Conservation (phyloP, 2,797 vertebrate species). For the Parambassis ranga region DNA sequence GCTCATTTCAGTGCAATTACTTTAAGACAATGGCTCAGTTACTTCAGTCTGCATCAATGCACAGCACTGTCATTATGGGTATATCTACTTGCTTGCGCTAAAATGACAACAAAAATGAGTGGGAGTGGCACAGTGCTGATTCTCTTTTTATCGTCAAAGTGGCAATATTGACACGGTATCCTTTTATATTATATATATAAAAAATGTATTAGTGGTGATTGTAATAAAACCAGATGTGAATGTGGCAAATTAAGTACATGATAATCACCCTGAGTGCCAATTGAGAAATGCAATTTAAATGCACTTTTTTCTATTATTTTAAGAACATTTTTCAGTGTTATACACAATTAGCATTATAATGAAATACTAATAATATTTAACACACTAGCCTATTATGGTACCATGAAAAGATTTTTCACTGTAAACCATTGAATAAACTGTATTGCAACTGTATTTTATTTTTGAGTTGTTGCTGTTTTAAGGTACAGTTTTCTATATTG, state of each 20-base stretch:
- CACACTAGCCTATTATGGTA: conserved; percentile 27
- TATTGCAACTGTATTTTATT: background rate
- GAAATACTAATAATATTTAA: conserved; percentile 18
- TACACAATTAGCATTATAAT: conserved; percentile 1
- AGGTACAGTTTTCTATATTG: background rate
- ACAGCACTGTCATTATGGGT: conserved; percentile 29
- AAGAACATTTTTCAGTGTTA: background rate
- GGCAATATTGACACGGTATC: background rate
- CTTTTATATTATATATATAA: background rate
- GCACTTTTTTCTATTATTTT: background rate
- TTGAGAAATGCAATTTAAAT: conserved; percentile 5
- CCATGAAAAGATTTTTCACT: conserved; percentile 18
- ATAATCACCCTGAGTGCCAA: conserved; percentile 21
- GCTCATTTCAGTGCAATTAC: conserved; percentile 37
- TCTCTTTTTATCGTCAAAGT: background rate
- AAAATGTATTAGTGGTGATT: conserved; percentile 4
- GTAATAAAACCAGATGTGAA: conserved; percentile 6
- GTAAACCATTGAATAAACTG: conserved; percentile 59
- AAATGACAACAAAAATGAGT: background rate
- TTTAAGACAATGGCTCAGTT: conserved; percentile 55
- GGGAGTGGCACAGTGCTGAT: background rate
- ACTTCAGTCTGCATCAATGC: conserved; percentile 35
- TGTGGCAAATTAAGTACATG: conserved; percentile 13
- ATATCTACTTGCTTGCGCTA: background rate
- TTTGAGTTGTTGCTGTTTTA: background rate